A percentile compares a stretch with the other conserved stretches of the same genome.
Conservation (phyloP, 2,113 vertebrate species). For the Vicugna pacos region DNA sequence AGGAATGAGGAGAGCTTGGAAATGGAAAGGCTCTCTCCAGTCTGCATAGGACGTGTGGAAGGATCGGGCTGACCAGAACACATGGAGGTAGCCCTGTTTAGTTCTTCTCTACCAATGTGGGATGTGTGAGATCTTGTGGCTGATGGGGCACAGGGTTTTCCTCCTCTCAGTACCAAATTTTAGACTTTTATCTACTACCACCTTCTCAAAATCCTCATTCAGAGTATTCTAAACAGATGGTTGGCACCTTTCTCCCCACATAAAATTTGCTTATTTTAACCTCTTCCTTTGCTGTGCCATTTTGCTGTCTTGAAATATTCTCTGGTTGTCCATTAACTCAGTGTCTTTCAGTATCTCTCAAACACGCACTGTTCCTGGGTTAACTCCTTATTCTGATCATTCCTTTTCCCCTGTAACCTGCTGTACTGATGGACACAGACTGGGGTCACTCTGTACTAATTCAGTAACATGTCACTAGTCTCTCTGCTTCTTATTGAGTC, state of each 20-base stretch:
- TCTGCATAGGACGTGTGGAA: neutral
- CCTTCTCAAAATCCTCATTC: conserved; percentile 11
- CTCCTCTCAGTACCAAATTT: conserved; percentile 5
- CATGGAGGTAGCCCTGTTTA: conserved; percentile 38
- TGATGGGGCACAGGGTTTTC: neutral
- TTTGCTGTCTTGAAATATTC: neutral
- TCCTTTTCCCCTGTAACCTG: neutral
- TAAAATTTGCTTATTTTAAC: neutral
- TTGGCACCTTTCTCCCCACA: neutral
- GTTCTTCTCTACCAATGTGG: neutral
- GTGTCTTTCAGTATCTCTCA: neutral
- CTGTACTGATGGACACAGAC: neutral
- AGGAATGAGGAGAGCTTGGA: neutral
- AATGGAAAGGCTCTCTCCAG: neutral
- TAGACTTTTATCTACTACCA: neutral
- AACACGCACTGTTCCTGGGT: neutral
- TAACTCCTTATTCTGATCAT: neutral
- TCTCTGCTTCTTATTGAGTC: conserved; percentile 9
- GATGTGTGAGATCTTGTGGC: neutral
- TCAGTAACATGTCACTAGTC: neutral
- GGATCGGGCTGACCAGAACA: neutral
- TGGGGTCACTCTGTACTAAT: neutral
- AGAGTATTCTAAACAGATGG: neutral
- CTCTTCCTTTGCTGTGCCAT: neutral
- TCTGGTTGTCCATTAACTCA: neutral